Base-by-base conservation (phyloP, 2,888 invertebrate species). In the Spodoptera exigua region DNA sequence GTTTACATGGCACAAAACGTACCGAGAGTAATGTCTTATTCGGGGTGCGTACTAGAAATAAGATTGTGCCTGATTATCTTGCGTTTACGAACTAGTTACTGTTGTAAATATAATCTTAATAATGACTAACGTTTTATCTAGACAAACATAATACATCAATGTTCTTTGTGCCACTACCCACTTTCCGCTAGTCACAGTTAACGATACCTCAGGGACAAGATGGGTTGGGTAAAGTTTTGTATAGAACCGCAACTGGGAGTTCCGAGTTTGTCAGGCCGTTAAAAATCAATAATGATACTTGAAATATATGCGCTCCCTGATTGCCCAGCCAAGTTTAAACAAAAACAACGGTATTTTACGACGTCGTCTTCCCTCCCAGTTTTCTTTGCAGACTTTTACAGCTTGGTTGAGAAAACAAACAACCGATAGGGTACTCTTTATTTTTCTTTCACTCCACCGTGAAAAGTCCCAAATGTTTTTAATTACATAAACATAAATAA, bases 251-350 rank as follows among this genome's bases (percentile, higher is more conserved):
- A 55, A 27, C 27, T 27, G 27, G 27, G n/a, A 11, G 36, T 37
- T 27, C 9, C 27, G 16, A 44, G 32, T 48, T 63, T 63, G 14
- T 39, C 14, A 40, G 21, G 14, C 17, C 14, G 12, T 57, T 17
- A 37, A 64, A 64, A 58, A 43, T 51, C 58, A 51, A 64, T 64
- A 51, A 46, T 43, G 21, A n/a, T 37, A 41, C 36, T 64, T 45
- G 14, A 51, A 65, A 64, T 51, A 51, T 64, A 57, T 51, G 51
- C 37, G 49, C 34, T 37, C 21, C 36, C 34, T 46, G 36, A 49
- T 49, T 63, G 17, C 49, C 21, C 12, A 7, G 12, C 36, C 34
- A 51, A 51, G 17, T 14, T 49, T 63, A 49, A 13, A n/a, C 11
- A 32, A 55, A 44, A 46, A 11, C 18, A 27, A 21, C 16, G 32